Conservation (phyloP, 2,113 vertebrate species). For the Chamaea fasciata region DNA sequence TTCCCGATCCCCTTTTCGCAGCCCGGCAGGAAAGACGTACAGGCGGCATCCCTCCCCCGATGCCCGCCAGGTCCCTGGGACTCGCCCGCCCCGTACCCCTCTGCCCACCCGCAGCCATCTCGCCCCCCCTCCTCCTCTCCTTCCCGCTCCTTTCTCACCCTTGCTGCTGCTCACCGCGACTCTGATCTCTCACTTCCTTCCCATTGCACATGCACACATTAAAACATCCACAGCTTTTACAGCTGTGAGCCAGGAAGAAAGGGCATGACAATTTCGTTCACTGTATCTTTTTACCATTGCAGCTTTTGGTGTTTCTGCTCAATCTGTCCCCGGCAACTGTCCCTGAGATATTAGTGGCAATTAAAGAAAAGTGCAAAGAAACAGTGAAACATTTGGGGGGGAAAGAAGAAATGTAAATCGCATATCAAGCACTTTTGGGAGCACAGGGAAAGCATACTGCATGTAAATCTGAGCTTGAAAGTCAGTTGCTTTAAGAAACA, state of each 20-base stretch:
- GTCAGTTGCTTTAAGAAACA: neutral
- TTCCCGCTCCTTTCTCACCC: neutral
- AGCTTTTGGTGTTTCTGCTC: neutral
- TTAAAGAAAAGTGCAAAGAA: slow-evolving; percentile 33
- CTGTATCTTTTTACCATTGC: neutral
- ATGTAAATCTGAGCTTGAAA: slow-evolving; percentile 11
- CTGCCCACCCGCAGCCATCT: neutral
- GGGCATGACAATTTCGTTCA: neutral
- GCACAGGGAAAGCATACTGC: neutral
- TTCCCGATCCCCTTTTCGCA: rapidly evolving
- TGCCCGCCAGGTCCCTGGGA: rapidly evolving
- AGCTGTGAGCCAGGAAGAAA: neutral
- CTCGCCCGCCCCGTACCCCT: rapidly evolving
- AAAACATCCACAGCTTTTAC: neutral
- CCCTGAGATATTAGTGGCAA: neutral
- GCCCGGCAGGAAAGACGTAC: rapidly evolving
- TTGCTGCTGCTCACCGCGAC: neutral
- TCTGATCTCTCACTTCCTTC: neutral
- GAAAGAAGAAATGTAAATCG: neutral
- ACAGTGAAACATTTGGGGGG: neutral
- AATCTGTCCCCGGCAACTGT: neutral
- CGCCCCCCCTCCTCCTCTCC: neutral
- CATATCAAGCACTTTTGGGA: neutral
- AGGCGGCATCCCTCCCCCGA: rapidly evolving
- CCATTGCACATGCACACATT: neutral